phyloP scores from a whole-genome alignment of 2,113 vertebrate genomes.

The Vombatus ursinus region DNA sequence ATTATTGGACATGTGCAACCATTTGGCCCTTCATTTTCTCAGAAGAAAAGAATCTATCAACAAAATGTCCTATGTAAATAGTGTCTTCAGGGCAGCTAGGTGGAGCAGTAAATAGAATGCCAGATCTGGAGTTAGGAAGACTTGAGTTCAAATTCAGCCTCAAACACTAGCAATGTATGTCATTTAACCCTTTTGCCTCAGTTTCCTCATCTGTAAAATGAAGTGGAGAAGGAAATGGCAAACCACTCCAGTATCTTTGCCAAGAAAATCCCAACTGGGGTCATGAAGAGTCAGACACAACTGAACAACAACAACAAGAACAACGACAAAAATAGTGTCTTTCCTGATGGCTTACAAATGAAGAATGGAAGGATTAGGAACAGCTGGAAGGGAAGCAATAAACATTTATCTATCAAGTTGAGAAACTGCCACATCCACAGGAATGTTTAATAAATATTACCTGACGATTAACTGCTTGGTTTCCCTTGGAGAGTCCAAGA shows the following conservation, averaged over 20 bases:
- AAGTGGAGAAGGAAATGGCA: not conserved
- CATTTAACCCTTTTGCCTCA: not conserved
- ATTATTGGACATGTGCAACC: not conserved
- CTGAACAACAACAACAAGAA: not conserved
- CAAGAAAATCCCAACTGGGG: not conserved
- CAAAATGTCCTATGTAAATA: not conserved
- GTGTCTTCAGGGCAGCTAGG: not conserved
- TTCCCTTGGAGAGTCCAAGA: not conserved
- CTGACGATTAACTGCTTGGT: conserved; percentile 9
- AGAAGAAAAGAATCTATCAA: not conserved
- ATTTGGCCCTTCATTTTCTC: conserved; percentile 1
- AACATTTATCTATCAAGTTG: conserved; percentile 14
- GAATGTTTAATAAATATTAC: not conserved
- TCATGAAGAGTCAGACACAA: not conserved
- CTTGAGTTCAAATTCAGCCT: too few relatives aligned
- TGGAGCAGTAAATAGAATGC: not conserved
- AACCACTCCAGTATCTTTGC: not conserved
- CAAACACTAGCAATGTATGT: not conserved
- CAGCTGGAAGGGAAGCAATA: conserved; percentile 25
- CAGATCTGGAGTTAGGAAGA: too few relatives aligned
- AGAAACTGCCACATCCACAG: not conserved
- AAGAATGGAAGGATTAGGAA: conserved; percentile 27
- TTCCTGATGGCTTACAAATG: conserved; percentile 8
- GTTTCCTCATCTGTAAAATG: not conserved
- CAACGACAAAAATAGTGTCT: not conserved